These are phyloP conservation scores for Bombus consobrinus DNA, from an alignment of 1,140 invertebrate species.

Conservation along the genomic window DNA sequence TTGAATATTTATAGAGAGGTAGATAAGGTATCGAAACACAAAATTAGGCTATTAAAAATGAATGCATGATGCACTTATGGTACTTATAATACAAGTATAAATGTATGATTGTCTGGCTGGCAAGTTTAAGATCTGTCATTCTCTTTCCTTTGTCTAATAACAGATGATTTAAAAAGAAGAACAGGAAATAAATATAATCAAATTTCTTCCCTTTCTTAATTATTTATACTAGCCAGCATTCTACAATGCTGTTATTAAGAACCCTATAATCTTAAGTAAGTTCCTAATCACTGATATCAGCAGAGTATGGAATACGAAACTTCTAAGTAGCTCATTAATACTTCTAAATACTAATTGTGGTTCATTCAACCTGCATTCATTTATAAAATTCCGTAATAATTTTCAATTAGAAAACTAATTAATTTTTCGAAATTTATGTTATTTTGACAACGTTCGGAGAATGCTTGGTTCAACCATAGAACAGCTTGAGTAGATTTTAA, in stretches of 20 bases:
- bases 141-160: no score
- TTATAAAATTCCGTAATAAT: neutral
- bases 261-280: neutral
- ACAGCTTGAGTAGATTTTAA: slow-evolving; percentile 13
- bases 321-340: neutral
- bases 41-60: no score
- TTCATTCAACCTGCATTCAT: neutral
- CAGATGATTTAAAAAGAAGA: no score
- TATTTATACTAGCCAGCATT: neutral
- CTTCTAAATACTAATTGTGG: neutral
- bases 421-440: neutral
- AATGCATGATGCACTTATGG: no score
- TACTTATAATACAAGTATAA: no score
- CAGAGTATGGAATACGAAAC: neutral
- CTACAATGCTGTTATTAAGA: neutral
- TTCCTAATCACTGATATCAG: neutral
- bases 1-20: no score
- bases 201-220: neutral
- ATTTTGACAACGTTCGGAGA: neutral
- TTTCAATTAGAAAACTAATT: no score
- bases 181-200: neutral
- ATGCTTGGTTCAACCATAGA: neutral
- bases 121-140: no score
- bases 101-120: no score
- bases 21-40: no score